Percentiles rank a stretch among this genome's conserved stretches.
Evolutionary conservation across 2,797 vertebrate species (phyloP).

Genomic region (Heteromormyrus szaboi): DNA sequence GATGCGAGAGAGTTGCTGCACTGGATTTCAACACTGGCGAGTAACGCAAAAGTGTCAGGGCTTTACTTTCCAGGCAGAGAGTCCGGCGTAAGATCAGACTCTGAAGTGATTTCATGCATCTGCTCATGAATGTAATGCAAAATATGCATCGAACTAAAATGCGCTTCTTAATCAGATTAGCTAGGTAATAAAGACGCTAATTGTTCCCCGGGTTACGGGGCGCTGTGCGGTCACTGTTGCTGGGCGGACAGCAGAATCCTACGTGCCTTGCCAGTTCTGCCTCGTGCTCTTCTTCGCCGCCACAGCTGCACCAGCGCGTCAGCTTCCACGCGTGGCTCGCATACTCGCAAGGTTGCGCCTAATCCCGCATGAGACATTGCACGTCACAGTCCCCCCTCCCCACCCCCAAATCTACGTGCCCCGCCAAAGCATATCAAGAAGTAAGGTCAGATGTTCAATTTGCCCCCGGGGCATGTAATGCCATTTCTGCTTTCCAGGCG

Average conservation of each 20-base stretch:
- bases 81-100: not conserved
- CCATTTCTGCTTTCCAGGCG: constrained; percentile 7
- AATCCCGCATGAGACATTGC: not conserved
- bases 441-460: not conserved
- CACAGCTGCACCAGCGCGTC: not conserved
- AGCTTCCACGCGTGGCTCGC: not conserved
- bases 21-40: not conserved
- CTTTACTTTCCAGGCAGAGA: not conserved
- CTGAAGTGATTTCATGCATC: not conserved
- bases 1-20: not conserved
- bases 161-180: not conserved
- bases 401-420: not conserved
- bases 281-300: not conserved
- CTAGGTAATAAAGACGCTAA: not conserved
- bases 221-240: not conserved
- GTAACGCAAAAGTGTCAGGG: not conserved
- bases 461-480: not conserved
- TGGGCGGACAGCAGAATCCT: not conserved
- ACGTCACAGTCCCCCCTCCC: not conserved
- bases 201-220: not conserved
- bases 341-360: not conserved
- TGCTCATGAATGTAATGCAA: not conserved
- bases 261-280: not conserved
- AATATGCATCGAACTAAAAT: not conserved
- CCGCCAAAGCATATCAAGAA: not conserved